phyloP scores from a whole-genome alignment of 2,888 invertebrate genomes.

The Pristionchus maxplancki region DNA sequence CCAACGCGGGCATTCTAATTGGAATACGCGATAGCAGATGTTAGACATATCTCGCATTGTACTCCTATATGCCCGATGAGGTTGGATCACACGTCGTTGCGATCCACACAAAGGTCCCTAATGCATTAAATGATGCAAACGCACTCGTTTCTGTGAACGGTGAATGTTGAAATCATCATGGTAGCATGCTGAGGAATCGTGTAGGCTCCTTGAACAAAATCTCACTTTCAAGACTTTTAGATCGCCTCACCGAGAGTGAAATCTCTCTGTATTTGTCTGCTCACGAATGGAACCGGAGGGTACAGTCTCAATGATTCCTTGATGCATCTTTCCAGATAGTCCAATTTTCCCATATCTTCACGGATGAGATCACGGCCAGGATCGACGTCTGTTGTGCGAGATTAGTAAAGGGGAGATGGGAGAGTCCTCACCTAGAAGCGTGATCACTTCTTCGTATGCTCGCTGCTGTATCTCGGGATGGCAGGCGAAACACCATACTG shows the following conservation, averaged over 20 bases:
- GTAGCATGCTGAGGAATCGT: slow-evolving; percentile 5
- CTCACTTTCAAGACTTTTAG: background rate
- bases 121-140: background rate
- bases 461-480: slow-evolving; percentile 56
- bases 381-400: background rate
- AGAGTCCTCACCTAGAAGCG: background rate
- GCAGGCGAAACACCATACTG: slow-evolving; percentile 57
- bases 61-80: no score
- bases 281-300: slow-evolving; percentile 31
- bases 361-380: background rate
- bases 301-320: slow-evolving; percentile 43
- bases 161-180: background rate
- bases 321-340: slow-evolving; percentile 23
- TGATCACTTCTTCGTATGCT: background rate
- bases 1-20: no score
- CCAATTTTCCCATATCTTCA: slow-evolving; percentile 30
- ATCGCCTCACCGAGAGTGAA: background rate
- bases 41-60: no score
- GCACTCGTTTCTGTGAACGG: slow-evolving; percentile 42
- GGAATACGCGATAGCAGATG: no score
- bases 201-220: background rate
- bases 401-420: background rate
- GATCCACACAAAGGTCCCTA: no score
- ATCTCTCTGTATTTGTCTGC: slow-evolving; percentile 32
- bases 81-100: no score